Base-by-base conservation (phyloP, 2,113 vertebrate species). In the Odontesthes bonariensis region DNA sequence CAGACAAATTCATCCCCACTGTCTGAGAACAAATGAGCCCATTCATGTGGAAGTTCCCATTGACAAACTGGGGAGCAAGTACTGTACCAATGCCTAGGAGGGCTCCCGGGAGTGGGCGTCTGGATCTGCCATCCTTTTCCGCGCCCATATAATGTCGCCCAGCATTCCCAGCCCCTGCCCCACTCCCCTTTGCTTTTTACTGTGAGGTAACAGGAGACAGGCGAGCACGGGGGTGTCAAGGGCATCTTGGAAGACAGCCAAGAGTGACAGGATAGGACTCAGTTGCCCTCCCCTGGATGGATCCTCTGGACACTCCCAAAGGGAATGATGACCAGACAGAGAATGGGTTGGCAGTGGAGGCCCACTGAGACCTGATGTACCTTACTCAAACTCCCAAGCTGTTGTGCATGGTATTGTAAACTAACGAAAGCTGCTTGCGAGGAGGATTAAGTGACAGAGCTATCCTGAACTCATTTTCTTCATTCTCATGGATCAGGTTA, bases 81-180 rank as follows among this genome's bases (percentile, higher is more conserved):
- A 90, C 86, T 91, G 88, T 92, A 82, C 88, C 90, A 90, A 92
- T 91, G 83, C 86, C 89, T 85, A 38, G 77, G 63, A 84, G 83
- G 90, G 87, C 93, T 93, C 92, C 67, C 71, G 92, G 93, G 94
- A 94, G 73, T 74, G 88, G 88, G 86, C 71, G 93, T 94, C 93
- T 92, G 92, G 93, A 91, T 77, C 84, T 82, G 84, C 88, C 91
- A 90, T 92, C 92, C 91, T 92, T 86, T 89, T 93, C 91, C 79
- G 75, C 88, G 57, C 87, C 86, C 77, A 72, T 68, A 91, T 86
- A 91, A 92, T 92, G 84, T 86, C 84, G 82, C 76, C 73, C 70
- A 69, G 78, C 77, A 75, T 91, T 90, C 85, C 77, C 81, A 70
- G 75, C 86, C 75, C 81, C 68, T 52, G 35, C 68, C 79, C 69